Base-by-base conservation (phyloP, 2,113 vertebrate species). In the Rhizomys pruinosus region DNA sequence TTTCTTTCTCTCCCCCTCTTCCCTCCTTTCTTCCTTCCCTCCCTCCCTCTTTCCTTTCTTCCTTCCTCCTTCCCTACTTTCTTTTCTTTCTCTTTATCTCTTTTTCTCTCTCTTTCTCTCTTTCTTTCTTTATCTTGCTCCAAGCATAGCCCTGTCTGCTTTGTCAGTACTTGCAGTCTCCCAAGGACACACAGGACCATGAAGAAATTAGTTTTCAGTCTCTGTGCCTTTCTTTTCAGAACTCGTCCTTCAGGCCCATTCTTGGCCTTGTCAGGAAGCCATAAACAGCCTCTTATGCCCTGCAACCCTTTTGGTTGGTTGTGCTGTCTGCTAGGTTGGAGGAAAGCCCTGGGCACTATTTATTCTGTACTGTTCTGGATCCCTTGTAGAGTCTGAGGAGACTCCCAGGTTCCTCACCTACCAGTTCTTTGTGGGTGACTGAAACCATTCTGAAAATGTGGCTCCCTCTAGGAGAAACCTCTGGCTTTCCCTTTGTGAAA, bases 361-460 rank as follows among this genome's bases (percentile, higher is more conserved):
- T 52, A 77, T 76, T 27, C 61, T 57, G 8, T 47, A 19, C 47
- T 87, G 91, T 71, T 47, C 59, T 81, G 42, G 34, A 87, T 42
- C 71, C 13, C 69, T 16, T 0, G 29, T 42, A 59, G 25, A n/a
- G n/a, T 52, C 81, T 89, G 64, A 94, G 68, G 52, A 11, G 47
- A 6, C 74, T 80, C 57, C 5, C 5, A n/a, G 79, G 68, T 47
- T 77, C 93, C 57, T 92, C 82, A 29, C 32, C 69, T 37, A n/a
- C 81, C n/a, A n/a, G 29, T 74, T 81, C 34, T 86, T 92, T 93
- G 78, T 69, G 71, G 92, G 85, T 87, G 86, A 96, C 89, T 76
- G 96, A 95, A 93, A 80, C 66, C 8, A 0, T 87, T 71, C 69
- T 89, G 77, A 63, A 96, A 95, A 96, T 52, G n/a, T n/a, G n/a